phyloP scores from a whole-genome alignment of 2,113 vertebrate species.

The Pangasianodon hypophthalmus region DNA sequence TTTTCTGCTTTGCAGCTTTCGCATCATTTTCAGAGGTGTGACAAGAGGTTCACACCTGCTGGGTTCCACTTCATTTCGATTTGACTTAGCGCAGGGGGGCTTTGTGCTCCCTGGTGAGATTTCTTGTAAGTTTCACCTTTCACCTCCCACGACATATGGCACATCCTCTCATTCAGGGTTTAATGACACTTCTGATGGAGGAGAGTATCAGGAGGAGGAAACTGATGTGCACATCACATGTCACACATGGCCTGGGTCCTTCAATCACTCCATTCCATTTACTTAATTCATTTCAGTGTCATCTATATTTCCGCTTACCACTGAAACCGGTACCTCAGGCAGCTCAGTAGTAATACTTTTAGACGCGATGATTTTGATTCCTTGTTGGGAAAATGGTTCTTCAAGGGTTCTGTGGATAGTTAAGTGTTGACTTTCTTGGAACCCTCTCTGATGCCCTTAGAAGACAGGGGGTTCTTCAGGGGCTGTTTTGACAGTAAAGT shows the following conservation, averaged over 20 bases:
- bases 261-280: not conserved
- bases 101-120: constrained; percentile 1
- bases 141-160: not conserved
- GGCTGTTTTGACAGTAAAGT: not conserved
- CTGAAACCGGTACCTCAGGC: not conserved
- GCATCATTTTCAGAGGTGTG: constrained; percentile 37
- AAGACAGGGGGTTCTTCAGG: not conserved
- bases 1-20: constrained; percentile 17
- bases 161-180: not conserved
- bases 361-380: not conserved
- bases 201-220: not conserved
- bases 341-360: not conserved
- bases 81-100: not conserved
- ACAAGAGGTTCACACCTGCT: constrained; percentile 13
- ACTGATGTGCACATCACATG: not conserved
- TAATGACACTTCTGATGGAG: not conserved
- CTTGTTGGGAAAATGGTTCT: not conserved
- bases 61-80: constrained; percentile 17
- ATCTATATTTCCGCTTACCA: not conserved
- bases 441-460: not conserved
- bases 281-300: not conserved
- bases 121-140: not conserved
- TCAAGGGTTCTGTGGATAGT: not conserved
- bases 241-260: not conserved
- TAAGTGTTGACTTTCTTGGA: not conserved